A percentile compares a stretch with the other conserved stretches of the same genome.
These are phyloP conservation scores for Hypothenemus hampei DNA, from an alignment of 1,140 invertebrate species.

Conservation along the genomic window DNA sequence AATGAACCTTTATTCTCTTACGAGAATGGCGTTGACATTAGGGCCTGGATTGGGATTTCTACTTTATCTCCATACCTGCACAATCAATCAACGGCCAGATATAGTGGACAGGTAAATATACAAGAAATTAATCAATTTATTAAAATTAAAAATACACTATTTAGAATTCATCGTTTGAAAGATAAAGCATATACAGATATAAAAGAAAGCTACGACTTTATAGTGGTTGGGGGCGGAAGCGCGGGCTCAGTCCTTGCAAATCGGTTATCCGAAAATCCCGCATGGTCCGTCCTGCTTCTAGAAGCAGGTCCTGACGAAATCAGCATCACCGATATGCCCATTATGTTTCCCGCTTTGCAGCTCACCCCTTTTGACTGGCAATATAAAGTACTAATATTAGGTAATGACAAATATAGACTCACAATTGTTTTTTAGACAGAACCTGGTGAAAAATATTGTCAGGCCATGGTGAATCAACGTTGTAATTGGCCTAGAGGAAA, in stretches of 20 bases:
- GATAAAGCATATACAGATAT: conserved; percentile 49
- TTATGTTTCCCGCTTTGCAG: conserved; percentile 69
- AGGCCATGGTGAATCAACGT: conserved; percentile 52
- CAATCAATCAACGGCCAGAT: conserved; percentile 58
- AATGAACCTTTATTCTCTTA: conserved; percentile 47
- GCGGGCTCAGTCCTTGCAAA: conserved; percentile 77
- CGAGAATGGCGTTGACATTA: conserved; percentile 57
- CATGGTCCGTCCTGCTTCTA: conserved; percentile 69
- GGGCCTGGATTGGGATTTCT: conserved; percentile 58
- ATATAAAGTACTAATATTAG: conserved; percentile 54
- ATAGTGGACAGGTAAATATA: conserved; percentile 53
- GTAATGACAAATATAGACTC: no score
- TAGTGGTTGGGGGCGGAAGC: conserved; percentile 76
- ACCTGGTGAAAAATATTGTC: conserved; percentile 71
- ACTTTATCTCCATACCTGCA: conserved; percentile 54
- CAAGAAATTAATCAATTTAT: no score
- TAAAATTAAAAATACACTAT: conserved; percentile 3
- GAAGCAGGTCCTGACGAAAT: conserved; percentile 79
- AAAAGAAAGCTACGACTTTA: conserved; percentile 62
- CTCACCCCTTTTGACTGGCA: conserved; percentile 75
- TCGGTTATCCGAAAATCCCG: conserved; percentile 62
- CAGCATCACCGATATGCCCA: conserved; percentile 67
- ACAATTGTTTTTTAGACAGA: conserved; percentile 73
- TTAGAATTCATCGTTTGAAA: conserved; percentile 41
- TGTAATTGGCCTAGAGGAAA: conserved; percentile 83